phyloP scores from a whole-genome alignment of 2,113 vertebrate genomes.

The Chlorodrepanis virens region DNA sequence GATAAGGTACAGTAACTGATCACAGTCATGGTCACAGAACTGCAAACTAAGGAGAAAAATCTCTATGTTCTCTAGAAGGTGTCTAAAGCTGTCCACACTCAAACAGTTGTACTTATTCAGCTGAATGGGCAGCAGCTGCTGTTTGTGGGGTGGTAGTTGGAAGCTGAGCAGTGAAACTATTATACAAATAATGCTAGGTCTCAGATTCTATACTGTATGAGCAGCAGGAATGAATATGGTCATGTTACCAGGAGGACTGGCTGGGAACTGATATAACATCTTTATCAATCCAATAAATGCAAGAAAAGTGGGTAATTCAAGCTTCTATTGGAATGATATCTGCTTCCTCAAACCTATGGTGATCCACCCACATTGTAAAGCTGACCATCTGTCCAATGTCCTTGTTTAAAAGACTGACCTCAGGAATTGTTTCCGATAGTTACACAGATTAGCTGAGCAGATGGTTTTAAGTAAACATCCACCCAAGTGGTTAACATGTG shows the following conservation, averaged over 20 bases:
- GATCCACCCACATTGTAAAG: not conserved
- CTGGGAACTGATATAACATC: not conserved
- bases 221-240: not conserved
- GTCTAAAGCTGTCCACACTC: not conserved
- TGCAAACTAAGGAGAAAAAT: not conserved
- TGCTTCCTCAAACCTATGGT: not conserved
- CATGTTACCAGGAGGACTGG: not conserved
- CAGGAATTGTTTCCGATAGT: constrained; percentile 10
- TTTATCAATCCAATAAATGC: not conserved
- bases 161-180: not conserved
- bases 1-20: not conserved
- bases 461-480: constrained; percentile 41
- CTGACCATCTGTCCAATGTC: not conserved
- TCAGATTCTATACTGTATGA: not conserved
- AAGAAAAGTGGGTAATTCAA: not conserved
- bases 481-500: not conserved
- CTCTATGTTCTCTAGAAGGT: not conserved
- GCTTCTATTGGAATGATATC: not conserved
- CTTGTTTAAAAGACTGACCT: constrained; percentile 7
- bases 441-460: constrained; percentile 17
- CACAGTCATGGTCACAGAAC: not conserved
- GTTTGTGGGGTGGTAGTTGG: not conserved
- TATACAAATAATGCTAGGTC: not conserved
- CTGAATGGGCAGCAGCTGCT: not conserved
- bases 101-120: not conserved